A percentile compares a stretch with the other conserved stretches of the same genome.
Conservation (phyloP, 2,888 invertebrate species). For the Hylaea fasciaria region DNA sequence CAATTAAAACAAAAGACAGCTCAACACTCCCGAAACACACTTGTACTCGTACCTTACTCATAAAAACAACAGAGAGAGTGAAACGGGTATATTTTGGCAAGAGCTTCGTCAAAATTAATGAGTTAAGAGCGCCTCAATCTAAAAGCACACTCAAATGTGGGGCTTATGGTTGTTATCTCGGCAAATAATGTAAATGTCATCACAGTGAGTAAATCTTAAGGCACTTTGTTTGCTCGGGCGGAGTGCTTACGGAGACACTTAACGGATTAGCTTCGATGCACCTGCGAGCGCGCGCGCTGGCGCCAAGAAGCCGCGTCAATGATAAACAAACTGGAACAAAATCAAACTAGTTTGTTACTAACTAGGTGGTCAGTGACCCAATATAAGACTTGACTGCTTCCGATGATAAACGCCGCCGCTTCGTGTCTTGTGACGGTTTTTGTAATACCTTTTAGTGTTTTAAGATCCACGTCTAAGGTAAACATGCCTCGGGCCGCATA, state of each 20-base stretch:
- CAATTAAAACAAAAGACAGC: background rate
- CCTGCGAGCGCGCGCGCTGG: background rate
- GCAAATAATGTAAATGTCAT: conserved; percentile 39
- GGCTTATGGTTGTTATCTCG: conserved; percentile 30
- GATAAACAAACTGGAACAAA: no score
- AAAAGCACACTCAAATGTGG: conserved; percentile 33
- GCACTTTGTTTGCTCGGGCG: conserved; percentile 30
- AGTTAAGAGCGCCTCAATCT: conserved; percentile 30
- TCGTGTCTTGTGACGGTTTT: no score
- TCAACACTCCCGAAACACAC: background rate
- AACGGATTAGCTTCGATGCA: conserved; percentile 31
- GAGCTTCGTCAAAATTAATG: conserved; percentile 25
- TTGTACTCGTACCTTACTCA: background rate
- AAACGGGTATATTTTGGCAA: conserved; percentile 23
- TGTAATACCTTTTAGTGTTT: no score
- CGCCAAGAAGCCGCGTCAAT: no score
- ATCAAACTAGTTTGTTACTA: no score
- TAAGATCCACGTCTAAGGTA: no score
- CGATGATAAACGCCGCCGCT: no score
- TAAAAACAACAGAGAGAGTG: conserved; percentile 14
- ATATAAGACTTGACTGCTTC: no score
- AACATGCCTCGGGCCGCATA: no score
- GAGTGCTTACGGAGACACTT: conserved; percentile 32
- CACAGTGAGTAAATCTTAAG: conserved; percentile 31
- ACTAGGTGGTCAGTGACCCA: no score